Evolutionary conservation across 2,113 vertebrate species (phyloP).

Genomic region (Heloderma charlesbogerti): DNA sequence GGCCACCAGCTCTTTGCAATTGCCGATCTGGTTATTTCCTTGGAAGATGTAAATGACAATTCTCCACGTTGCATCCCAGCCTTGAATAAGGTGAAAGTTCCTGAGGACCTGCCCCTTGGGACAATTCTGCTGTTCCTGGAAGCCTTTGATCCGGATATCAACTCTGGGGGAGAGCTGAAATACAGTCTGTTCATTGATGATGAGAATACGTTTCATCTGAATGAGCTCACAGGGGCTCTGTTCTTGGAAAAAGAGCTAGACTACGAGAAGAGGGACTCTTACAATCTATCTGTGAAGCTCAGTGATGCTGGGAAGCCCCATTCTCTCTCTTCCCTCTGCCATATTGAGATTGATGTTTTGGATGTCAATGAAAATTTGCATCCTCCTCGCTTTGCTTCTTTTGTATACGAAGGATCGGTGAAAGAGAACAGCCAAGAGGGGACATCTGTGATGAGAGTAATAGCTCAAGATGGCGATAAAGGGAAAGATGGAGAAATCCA

Average conservation of each 20-base stretch:
- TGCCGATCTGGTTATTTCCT: constrained; percentile 81
- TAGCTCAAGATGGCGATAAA: constrained; percentile 85
- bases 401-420: constrained; percentile 86
- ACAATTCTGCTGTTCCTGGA: constrained; percentile 90
- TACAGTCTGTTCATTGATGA: constrained; percentile 86
- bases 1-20: constrained; percentile 84
- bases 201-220: constrained; percentile 84
- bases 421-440: constrained; percentile 87
- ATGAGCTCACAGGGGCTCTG: constrained; percentile 85
- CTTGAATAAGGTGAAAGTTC: constrained; percentile 85
- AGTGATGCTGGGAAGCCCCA: constrained; percentile 88
- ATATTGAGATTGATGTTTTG: constrained; percentile 87
- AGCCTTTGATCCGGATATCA: constrained; percentile 88
- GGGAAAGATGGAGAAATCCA: constrained; percentile 90
- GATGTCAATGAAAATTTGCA: constrained; percentile 96
- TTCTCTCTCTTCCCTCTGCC: constrained; percentile 89
- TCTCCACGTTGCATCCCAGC: constrained; percentile 87
- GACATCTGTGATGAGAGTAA: constrained; percentile 83
- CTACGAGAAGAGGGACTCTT: constrained; percentile 86
- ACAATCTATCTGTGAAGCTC: constrained; percentile 90
- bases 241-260: constrained; percentile 90
- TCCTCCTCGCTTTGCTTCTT: constrained; percentile 85
- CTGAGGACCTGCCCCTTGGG: constrained; percentile 89
- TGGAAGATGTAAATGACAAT: constrained; percentile 94
- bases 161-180: constrained; percentile 84